These are phyloP conservation scores for Pelmatolapia mariae DNA, from an alignment of 2,113 vertebrate genomes.

Conservation along the genomic window DNA sequence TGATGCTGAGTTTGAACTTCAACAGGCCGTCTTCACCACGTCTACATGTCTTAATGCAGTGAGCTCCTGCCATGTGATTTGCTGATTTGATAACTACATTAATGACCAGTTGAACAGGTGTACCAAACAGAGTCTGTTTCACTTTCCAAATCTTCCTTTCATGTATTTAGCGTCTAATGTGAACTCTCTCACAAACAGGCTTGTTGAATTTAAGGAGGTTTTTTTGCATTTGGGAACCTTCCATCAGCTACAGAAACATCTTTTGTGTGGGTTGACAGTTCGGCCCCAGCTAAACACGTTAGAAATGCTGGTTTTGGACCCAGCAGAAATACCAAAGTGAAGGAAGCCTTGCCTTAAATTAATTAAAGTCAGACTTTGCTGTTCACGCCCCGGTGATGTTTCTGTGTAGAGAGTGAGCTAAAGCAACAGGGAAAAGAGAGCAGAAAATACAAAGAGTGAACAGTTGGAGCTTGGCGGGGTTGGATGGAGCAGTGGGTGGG, in stretches of 20 bases:
- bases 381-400: background rate
- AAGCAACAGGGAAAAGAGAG: background rate
- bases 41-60: conserved; percentile 61
- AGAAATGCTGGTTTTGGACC: conserved; percentile 21
- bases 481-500: background rate
- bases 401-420: background rate
- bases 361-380: background rate
- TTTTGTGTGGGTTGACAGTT: conserved; percentile 8
- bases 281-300: conserved; percentile 3
- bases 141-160: background rate
- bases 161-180: background rate
- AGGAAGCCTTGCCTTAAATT: background rate
- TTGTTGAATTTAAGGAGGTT: background rate
- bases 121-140: background rate
- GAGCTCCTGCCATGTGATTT: background rate
- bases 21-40: background rate
- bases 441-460: background rate
- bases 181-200: background rate
- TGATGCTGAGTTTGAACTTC: background rate
- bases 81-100: background rate
- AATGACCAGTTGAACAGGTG: background rate
- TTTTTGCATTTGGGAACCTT: background rate
- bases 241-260: background rate
- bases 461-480: background rate
- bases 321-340: background rate